A percentile compares a stretch with the other conserved stretches of the same genome.
Conservation (phyloP, 1,140 invertebrate species). For the Zophobas atratus region DNA sequence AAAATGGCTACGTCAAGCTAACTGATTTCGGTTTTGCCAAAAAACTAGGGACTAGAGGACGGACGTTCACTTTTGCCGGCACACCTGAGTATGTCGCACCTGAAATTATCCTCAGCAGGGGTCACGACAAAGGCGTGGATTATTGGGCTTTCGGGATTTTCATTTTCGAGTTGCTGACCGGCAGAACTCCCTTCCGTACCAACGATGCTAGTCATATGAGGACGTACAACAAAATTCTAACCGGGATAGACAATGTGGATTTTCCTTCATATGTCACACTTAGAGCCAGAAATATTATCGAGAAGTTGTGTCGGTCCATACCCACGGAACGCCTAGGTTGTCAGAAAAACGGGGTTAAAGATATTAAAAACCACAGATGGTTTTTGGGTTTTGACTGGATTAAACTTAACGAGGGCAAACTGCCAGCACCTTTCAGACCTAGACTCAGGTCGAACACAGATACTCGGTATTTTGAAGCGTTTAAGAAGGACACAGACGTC, state of each 20-base stretch:
- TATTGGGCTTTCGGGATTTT: conserved; percentile 97
- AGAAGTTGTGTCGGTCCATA: conserved; percentile 88
- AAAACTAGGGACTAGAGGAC: conserved; percentile 80
- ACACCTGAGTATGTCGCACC: conserved; percentile 94
- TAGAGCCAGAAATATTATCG: conserved; percentile 87
- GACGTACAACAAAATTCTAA: conserved; percentile 96
- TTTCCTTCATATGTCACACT: conserved; percentile 87
- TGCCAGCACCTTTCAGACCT: conserved; percentile 58
- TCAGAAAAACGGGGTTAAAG: conserved; percentile 90
- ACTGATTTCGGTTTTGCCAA: conserved; percentile 99
- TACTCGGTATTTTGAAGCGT: conserved; percentile 62
- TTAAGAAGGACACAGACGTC: conserved; percentile 59
- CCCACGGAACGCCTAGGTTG: conserved; percentile 95
- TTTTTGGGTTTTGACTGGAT: conserved; percentile 65
- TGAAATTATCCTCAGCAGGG: conserved; percentile 94
- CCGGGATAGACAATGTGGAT: conserved; percentile 90
- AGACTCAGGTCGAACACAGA: conserved; percentile 57
- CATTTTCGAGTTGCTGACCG: conserved; percentile 92
- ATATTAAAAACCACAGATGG: conserved; percentile 94
- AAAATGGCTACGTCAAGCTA: conserved; percentile 93
- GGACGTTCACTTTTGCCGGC: conserved; percentile 98
- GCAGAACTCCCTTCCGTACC: conserved; percentile 95
- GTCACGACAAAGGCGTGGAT: conserved; percentile 93
- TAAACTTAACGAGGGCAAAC: conserved; percentile 54
- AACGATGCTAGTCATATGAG: conserved; percentile 91